phyloP scores from a whole-genome alignment of 2,113 vertebrate genomes.

The Zapornia atra region DNA sequence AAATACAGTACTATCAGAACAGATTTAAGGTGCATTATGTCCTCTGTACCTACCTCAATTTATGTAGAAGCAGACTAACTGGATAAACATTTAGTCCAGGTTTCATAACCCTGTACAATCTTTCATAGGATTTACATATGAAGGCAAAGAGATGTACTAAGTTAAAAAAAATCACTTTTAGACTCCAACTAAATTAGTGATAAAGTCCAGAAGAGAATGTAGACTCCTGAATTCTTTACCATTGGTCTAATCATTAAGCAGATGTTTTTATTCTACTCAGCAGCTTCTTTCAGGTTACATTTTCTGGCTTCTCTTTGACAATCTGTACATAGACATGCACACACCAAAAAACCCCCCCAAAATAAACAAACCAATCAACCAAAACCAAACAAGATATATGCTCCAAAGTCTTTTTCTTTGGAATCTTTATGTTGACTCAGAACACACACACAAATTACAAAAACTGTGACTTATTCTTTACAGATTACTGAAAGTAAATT shows the following conservation, averaged over 20 bases:
- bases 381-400: too few relatives aligned
- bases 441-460: neutral
- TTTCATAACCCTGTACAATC: neutral
- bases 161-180: neutral
- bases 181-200: neutral
- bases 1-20: neutral
- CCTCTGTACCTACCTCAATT: neutral
- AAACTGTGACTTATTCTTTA: neutral
- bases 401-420: neutral
- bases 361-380: too few relatives aligned
- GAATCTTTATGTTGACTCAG: neutral
- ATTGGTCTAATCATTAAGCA: neutral
- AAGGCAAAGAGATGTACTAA: neutral
- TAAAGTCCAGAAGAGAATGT: neutral
- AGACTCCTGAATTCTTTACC: neutral
- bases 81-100: neutral
- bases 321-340: neutral
- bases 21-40: neutral
- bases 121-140: neutral
- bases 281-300: neutral
- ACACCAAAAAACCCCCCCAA: neutral
- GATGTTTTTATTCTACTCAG: neutral
- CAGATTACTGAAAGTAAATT: neutral
- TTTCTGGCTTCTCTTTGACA: neutral
- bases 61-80: neutral